Base-by-base conservation (phyloP, 2,797 vertebrate genomes). In the Pipistrellus pygmaeus region DNA sequence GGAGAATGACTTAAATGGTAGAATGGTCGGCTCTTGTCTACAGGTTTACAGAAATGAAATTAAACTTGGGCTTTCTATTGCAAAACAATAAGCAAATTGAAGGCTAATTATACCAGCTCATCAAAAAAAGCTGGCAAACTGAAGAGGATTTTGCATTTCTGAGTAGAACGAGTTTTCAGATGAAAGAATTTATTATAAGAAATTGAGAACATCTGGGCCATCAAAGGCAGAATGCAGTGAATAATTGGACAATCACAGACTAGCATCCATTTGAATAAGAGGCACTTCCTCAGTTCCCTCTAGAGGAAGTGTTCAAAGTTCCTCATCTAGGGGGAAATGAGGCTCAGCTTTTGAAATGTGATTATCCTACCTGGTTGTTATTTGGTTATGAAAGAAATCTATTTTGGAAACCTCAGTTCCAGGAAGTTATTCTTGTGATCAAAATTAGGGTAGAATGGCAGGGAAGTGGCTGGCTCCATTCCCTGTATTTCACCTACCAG, bases 241-340 rank as follows among this genome's bases (percentile, higher is more conserved):
- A 98, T 98, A 98, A 98, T 98, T 98, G 98, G 98, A 98, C 98
- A 98, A 98, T 98, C 98, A 98, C 77, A 98, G 97, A 97, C 96
- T 97, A 96, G 98, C 97, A 98, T 97, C 97, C 97, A 95, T 98
- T 98, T 98, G 97, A 98, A 97, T 97, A 97, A 96, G 97, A 98
- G 97, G 96, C 97, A 76, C 82, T 98, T 96, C 51, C 90, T 85
- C 46, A 7, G 66, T 92, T 95, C 82, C 78, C 92, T 35, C 72
- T 20, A 90, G 93, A 93, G 69, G 91, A 93, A 90, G 77, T 92
- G 60, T 78, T 95, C 91, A 90, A 81, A 95, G 94, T 89, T 80
- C 60, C 66, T 95, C 93, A 55, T 93, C 72, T n/a, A 90, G 78
- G n/a, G 73, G 57, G 78, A 95, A 95, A 93, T 73, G 87, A 93